Percentiles rank a stretch among this genome's conserved stretches.
Evolutionary conservation across 1,140 invertebrate species (phyloP).

Genomic region (Vollenhovia emeryi): DNA sequence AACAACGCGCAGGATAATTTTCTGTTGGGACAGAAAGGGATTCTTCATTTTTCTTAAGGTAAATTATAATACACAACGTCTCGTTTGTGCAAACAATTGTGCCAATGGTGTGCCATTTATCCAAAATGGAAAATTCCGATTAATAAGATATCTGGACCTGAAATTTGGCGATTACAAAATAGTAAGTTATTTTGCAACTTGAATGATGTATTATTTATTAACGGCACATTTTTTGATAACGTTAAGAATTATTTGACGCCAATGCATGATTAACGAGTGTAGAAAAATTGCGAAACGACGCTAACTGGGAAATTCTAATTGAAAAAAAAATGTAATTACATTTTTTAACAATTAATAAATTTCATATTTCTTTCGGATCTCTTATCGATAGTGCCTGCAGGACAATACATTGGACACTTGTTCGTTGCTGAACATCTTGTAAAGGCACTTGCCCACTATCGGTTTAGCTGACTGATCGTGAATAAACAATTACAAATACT

Average conservation of each 20-base stretch:
- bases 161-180: not conserved
- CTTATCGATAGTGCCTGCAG: too few relatives aligned
- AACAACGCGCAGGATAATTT: not conserved
- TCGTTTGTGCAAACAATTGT: not conserved
- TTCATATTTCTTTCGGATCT: not conserved
- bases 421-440: not conserved
- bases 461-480: not conserved
- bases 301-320: too few relatives aligned
- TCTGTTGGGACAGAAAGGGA: too few relatives aligned
- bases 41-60: not conserved
- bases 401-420: too few relatives aligned
- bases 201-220: not conserved
- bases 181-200: not conserved
- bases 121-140: not conserved
- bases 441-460: not conserved
- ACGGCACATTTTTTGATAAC: not conserved
- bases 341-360: not conserved
- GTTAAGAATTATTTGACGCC: too few relatives aligned
- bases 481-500: not conserved
- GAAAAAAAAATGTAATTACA: too few relatives aligned
- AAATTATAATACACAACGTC: not conserved
- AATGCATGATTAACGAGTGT: too few relatives aligned
- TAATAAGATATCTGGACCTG: not conserved
- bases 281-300: too few relatives aligned
- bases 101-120: not conserved